phyloP scores from a whole-genome alignment of 1,140 invertebrate genomes.

The Apis dorsata region DNA sequence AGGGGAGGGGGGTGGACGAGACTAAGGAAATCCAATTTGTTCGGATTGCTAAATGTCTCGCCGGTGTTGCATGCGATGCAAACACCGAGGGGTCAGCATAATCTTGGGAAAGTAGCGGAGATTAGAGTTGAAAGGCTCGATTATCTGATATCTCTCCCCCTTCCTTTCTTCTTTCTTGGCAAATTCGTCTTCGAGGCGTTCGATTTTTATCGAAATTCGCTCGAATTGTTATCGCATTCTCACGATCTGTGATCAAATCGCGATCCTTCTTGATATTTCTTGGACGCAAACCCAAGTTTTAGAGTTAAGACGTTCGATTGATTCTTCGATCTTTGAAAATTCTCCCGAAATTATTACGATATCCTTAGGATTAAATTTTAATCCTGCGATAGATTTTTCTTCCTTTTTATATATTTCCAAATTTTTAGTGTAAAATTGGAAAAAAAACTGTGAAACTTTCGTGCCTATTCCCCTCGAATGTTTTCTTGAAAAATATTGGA shows the following conservation, averaged over 20 bases:
- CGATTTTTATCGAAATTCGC: not conserved
- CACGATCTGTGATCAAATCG: not conserved
- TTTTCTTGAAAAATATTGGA: no score
- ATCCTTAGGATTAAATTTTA: no score
- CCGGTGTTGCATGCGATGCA: constrained; percentile 38
- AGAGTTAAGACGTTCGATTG: not conserved
- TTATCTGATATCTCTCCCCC: constrained; percentile 11
- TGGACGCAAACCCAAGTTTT: not conserved
- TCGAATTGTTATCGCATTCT: not conserved
- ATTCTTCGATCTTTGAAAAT: no score
- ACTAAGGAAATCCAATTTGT: constrained; percentile 46
- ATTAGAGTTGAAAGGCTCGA: constrained; percentile 40
- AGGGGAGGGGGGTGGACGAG: not conserved
- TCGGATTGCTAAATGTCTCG: constrained; percentile 47
- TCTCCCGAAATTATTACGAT: no score
- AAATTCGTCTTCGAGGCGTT: not conserved
- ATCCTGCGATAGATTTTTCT: no score
- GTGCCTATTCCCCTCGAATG: no score
- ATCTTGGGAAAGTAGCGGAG: constrained; percentile 36
- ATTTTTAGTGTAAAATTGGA: no score
- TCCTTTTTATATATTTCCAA: no score
- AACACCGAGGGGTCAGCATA: constrained; percentile 39
- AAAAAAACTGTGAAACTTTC: no score
- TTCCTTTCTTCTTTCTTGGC: no score
- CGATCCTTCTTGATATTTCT: not conserved